These are phyloP conservation scores for Micromys minutus DNA, from an alignment of 2,113 vertebrate species.

Conservation along the genomic window DNA sequence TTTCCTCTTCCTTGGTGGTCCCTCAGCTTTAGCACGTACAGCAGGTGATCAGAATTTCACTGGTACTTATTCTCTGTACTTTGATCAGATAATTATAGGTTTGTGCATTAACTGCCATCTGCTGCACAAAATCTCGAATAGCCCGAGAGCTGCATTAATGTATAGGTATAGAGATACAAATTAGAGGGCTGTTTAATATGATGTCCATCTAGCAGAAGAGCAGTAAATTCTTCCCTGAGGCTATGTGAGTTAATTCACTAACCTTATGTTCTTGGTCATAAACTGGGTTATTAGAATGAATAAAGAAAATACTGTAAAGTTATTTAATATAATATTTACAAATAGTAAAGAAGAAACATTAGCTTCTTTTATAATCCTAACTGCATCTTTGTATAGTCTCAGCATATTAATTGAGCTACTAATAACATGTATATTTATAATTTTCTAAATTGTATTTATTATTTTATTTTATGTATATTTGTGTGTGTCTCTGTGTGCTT, in stretches of 20 bases:
- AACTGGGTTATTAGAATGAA: background rate
- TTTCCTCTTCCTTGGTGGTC: background rate
- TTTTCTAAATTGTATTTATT: background rate
- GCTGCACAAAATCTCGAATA: background rate
- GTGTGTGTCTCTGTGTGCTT: background rate
- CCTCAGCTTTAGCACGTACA: background rate
- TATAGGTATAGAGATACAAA: background rate
- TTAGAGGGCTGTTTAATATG: background rate
- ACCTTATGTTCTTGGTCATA: background rate
- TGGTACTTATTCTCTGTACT: background rate
- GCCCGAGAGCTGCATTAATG: background rate
- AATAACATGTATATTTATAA: background rate
- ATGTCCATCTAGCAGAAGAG: background rate
- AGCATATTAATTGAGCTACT: background rate
- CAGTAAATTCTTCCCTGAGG: background rate
- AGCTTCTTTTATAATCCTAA: background rate
- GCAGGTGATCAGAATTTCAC: background rate
- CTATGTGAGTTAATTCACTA: background rate
- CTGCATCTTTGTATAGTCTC: background rate
- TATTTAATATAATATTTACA: background rate
- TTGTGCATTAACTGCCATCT: background rate
- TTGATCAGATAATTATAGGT: background rate
- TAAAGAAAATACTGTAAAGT: background rate
- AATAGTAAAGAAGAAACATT: background rate
- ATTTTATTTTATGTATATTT: background rate